These are phyloP conservation scores for Loris lydekkerianus DNA, from an alignment of 2,797 vertebrate genomes.

Conservation along the genomic window DNA sequence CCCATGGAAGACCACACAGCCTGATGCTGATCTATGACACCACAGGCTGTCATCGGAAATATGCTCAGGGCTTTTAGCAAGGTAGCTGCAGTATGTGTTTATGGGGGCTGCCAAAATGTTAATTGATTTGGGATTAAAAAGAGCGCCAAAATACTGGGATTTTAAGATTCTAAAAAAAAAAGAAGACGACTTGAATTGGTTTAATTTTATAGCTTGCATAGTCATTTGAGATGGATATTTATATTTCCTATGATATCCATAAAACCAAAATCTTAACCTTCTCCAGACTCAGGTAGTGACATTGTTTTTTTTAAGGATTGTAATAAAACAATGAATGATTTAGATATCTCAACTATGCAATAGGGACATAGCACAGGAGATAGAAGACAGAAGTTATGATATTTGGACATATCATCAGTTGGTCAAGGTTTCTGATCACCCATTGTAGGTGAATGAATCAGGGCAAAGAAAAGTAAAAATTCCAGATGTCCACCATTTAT, in stretches of 20 bases:
- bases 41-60: background rate
- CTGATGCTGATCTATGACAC: background rate
- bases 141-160: background rate
- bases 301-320: background rate
- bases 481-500: background rate
- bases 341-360: background rate
- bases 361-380: background rate
- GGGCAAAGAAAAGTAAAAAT: background rate
- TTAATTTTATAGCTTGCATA: background rate
- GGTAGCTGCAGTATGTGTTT: background rate
- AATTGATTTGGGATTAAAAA: conserved; percentile 11
- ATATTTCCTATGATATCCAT: background rate
- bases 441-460: conserved; percentile 17
- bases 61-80: background rate
- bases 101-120: background rate
- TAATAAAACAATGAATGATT: background rate
- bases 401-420: background rate
- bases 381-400: background rate
- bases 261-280: conserved; percentile 31
- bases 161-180: background rate
- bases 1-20: background rate
- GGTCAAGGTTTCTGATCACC: background rate
- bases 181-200: background rate
- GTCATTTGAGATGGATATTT: background rate
- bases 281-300: background rate